Evolutionary conservation across 2,888 invertebrate species (phyloP), one percentile per base, ranked within the genome.

Genomic region (Pegoplata infirma): DNA sequence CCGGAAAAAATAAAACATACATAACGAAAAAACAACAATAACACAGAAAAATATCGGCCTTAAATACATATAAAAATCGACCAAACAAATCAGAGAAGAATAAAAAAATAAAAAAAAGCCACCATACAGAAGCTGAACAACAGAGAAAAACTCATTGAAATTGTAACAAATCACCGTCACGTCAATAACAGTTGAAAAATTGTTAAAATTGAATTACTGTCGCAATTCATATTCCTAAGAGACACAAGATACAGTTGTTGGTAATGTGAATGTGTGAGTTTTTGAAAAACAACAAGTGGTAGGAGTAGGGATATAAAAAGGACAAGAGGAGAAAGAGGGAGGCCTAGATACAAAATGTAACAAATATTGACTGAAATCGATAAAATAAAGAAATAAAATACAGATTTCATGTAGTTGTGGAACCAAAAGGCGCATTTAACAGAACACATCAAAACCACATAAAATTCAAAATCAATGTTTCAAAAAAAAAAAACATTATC

Each of bases 181-280:
- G 87, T 86, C 86, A 87, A 86, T 86, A 86, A 85, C 86, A 87
- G 87, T 86, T 86, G 86, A 86, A 86, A 86, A 86, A 86, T 87
- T 86, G 86, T 86, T 86, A 87, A 86, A 86, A 86, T 86, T 86
- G 79, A 82, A 85, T 82, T 84, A 84, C 86, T 85, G 84, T 84
- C 83, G 84, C 82, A 83, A 81, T 80, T 76, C 77, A 79, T 80
- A 78, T 69, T 80, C 78, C 76, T 66, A 76, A 58, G 75, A 66
- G 75, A 76, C 71, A 74, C 74, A 63, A 61, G 40, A 32, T 14
- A 47, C 5, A 28, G 16, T 36, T 14, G n/a, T 40, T n/a, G n/a
- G 32, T 32, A 32, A n/a, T 32, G 44, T 36, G 12, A 6, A 6
- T 16, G 44, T n/a, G 44, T 32, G 28, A 12, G 8, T 40, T 5